Percentiles rank a stretch among this genome's conserved stretches.
phyloP scores from a whole-genome alignment of 2,113 vertebrate genomes.

The Setophaga petechia region DNA sequence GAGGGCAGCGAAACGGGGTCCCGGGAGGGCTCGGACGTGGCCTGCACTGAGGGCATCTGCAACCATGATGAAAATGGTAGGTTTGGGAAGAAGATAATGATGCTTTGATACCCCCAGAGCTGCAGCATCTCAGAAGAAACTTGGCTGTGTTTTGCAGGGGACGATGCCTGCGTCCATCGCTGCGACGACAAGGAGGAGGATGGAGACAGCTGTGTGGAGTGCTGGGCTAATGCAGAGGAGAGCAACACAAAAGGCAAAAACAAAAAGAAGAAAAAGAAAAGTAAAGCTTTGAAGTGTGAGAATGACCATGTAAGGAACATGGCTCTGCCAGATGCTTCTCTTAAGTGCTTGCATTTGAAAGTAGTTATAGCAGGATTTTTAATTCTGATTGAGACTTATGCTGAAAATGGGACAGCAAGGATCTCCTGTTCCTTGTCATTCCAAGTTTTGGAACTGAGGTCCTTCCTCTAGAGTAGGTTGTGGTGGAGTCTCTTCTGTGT shows the following conservation, averaged over 20 bases:
- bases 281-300: constrained; percentile 80
- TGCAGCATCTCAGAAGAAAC: neutral
- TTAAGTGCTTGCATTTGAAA: neutral
- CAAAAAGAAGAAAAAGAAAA: constrained; percentile 97
- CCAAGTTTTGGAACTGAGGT: neutral
- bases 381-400: accelerated
- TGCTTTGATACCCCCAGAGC: neutral
- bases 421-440: neutral
- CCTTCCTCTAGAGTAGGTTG: neutral
- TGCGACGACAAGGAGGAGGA: constrained; percentile 92
- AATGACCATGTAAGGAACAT: constrained; percentile 80
- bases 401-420: neutral
- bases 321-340: neutral
- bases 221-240: constrained; percentile 89
- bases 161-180: constrained; percentile 81
- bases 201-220: constrained; percentile 90
- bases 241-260: constrained; percentile 86
- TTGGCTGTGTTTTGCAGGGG: constrained; percentile 69
- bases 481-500: neutral
- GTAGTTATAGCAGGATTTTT: neutral
- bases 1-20: constrained; percentile 93
- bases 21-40: constrained; percentile 91
- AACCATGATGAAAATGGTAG: constrained; percentile 93
- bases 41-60: constrained; percentile 96
- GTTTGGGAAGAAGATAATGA: neutral